Evolutionary conservation across 2,113 vertebrate species (phyloP).

Genomic region (Tympanuchus pallidicinctus): DNA sequence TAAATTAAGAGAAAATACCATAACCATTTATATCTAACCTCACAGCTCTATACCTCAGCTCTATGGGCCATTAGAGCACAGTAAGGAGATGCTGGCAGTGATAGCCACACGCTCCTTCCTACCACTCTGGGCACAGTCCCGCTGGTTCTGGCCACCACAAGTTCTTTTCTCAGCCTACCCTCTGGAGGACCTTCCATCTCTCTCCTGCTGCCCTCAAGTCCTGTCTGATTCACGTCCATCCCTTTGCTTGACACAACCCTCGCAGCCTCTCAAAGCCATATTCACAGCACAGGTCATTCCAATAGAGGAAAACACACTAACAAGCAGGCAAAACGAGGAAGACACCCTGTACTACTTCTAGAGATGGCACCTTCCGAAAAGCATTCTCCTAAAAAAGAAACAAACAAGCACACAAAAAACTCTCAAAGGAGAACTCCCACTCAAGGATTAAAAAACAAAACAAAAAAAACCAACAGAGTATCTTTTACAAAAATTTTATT

Average conservation of each 20-base stretch:
- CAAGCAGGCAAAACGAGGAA: fast-evolving
- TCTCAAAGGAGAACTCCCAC: not conserved
- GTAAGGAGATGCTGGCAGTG: not conserved
- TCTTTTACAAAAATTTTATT: not conserved
- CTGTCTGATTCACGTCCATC: fast-evolving
- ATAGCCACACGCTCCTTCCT: not conserved
- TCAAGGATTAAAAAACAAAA: not conserved
- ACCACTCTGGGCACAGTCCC: too few species aligned
- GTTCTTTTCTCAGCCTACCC: not conserved
- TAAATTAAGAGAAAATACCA: not conserved
- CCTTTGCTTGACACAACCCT: fast-evolving
- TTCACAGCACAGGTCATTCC: fast-evolving
- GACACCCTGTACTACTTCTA: not conserved
- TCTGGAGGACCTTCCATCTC: not conserved
- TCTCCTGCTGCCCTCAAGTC: not conserved
- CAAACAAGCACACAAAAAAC: not conserved
- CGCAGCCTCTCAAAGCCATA: not conserved
- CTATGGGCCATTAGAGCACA: too few species aligned
- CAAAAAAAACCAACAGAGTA: fast-evolving
- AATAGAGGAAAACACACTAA: not conserved
- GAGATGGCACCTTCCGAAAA: not conserved
- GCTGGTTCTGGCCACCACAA: not conserved
- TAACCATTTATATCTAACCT: fast-evolving
- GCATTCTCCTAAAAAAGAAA: not conserved
- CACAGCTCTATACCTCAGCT: not conserved